Base-by-base conservation (phyloP, 1,140 invertebrate species). In the Brachystomella parvula region DNA sequence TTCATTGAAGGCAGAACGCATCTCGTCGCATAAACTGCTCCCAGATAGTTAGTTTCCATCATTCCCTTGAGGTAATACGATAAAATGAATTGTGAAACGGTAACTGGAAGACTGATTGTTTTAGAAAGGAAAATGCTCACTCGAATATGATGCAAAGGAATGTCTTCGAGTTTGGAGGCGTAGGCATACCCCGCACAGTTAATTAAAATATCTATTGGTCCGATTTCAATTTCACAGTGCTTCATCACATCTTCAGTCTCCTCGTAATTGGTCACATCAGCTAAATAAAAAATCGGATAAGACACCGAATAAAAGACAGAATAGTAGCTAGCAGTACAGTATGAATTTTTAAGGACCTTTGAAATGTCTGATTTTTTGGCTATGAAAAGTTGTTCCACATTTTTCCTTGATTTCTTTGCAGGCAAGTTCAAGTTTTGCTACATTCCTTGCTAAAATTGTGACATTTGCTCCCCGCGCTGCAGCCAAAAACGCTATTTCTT, bases 151-250 rank as follows among this genome's bases (percentile, higher is more conserved):
- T 84, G 78, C 0, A 83, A 73, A 12, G 85, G 79, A 28, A 89
- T 85, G 67, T 96, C 87, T 78, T 96, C 92, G 75, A 97, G 87
- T 72, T 83, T 84, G 87, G 64, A 88, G 83, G 56, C 89, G 85
- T 73, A 82, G 81, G 69, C 76, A 49, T 78, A 78, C 12, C 96
- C 96, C 58, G 94, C 95, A 82, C 91, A 96, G 77, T 96, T 96
- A 0, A 97, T 81, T 1, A 98, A 78, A 81, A 96, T 87, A 75
- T 88, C 89, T 74, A 97, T 86, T 19, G 90, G 87, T 1, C 90
- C 91, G 63, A 82, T 74, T 57, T 78, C 76, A 47, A 82, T 79
- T 74, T 88, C 85, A 24, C 89, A 79, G 69, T 83, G 76, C 19
- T 75, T 68, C n/a, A 90, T 76, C 32, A 81, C 79, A 73, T 82